Base-by-base conservation (phyloP, 2,113 vertebrate species). In the Hassar affinis region DNA sequence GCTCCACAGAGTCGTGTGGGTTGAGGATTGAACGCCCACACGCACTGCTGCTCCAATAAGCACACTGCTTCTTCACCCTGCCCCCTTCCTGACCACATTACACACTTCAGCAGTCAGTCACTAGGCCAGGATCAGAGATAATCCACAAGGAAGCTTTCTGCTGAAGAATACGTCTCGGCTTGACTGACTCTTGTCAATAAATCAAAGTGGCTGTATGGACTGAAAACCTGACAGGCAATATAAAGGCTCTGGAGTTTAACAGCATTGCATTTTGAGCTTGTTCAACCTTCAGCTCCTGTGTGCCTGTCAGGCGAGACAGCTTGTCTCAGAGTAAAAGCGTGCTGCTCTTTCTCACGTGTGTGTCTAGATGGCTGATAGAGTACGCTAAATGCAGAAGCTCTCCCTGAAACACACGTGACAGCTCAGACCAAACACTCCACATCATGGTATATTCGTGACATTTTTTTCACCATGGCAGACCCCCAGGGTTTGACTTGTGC, bases 381-480 rank as follows among this genome's bases (percentile, higher is more conserved):
- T 22, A 54, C 30, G 10, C n/a, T 12, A 49, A 68, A 25, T 12
- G 45, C 25, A 66, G 4, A 17, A 17, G 17, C 59, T 54, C 20
- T 45, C 7, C 57, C 18, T 52, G 38, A 33, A 68, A 80, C 49
- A 42, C 22, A 14, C n/a, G 3, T 72, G 86, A 87, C 87, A 9
- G 80, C 83, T 81, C 85, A 87, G 89, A 85, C 87, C 88, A 90
- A 91, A 92, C 90, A 90, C 86, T 81, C 5, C 61, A 15, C 79
- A 54, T 22, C 35, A 47, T 59, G 68, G 52, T 47, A 80, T 79
- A 85, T 84, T 81, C 77, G 80, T 76, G 59, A 38, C 35, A 49
- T 45, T 45, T 54, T 45, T 30, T 51, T 10, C 61, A 35, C 33
- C 8, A 79, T 49, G 45, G 17, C 45, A 45, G 68, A 47, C 17